These are phyloP conservation scores for Amaurobius ferox DNA, from an alignment of 2,888 invertebrate genomes.

Conservation along the genomic window DNA sequence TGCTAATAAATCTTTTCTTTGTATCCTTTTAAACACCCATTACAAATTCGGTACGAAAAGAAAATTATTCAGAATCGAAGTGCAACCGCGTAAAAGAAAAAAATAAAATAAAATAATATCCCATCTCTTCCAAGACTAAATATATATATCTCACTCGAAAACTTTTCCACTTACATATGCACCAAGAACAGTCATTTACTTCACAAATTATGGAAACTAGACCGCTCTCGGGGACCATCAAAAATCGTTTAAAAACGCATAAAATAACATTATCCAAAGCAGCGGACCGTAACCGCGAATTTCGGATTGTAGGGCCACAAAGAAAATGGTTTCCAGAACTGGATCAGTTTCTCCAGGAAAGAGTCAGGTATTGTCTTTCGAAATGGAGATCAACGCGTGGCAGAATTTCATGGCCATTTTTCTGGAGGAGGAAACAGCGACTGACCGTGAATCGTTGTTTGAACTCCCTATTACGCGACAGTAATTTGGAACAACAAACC, in stretches of 20 bases:
- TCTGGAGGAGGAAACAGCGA: too few relatives aligned
- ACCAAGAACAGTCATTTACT: neutral
- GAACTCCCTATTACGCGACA: too few relatives aligned
- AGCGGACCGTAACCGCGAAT: neutral
- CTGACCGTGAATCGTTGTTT: too few relatives aligned
- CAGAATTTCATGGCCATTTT: too few relatives aligned
- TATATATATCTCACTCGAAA: too few relatives aligned
- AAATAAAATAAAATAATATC: too few relatives aligned
- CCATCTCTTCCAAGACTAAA: neutral
- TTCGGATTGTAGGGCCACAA: neutral
- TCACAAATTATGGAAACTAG: constrained; percentile 9
- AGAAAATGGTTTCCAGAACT: neutral
- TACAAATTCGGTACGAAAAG: too few relatives aligned
- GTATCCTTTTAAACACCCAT: too few relatives aligned
- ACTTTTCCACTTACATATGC: neutral
- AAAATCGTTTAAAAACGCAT: neutral
- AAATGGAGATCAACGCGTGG: neutral
- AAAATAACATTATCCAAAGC: neutral
- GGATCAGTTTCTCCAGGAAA: neutral
- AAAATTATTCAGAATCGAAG: too few relatives aligned
- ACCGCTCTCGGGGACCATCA: neutral
- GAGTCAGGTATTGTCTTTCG: neutral
- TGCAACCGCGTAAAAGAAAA: neutral
- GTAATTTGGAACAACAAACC: too few relatives aligned
- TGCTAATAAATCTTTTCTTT: too few relatives aligned